Conservation (phyloP, 2,888 invertebrate species). For the Zootermopsis nevadensis region DNA sequence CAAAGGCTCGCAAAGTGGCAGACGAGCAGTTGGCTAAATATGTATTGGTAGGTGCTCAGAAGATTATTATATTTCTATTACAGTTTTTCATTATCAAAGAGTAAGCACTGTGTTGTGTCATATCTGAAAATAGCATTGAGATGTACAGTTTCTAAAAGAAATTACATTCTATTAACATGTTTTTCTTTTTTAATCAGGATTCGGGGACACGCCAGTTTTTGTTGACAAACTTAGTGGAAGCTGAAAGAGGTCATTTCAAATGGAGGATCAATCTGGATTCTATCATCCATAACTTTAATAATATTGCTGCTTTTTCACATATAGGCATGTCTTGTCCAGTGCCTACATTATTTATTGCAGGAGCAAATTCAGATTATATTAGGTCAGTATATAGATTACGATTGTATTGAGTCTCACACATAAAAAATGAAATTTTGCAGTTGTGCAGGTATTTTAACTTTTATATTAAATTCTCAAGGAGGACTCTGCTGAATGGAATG, state of each 20-base stretch:
- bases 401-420: neutral
- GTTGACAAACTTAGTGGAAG: constrained; percentile 84
- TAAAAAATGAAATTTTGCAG: too few species aligned
- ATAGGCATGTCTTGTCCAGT: constrained; percentile 63
- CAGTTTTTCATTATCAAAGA: neutral
- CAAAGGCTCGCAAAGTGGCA: constrained; percentile 75
- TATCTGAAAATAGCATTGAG: neutral
- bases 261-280: constrained; percentile 87
- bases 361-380: constrained; percentile 84
- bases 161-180: neutral
- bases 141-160: neutral
- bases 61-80: neutral
- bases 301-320: constrained; percentile 75
- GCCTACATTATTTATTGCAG: constrained; percentile 86
- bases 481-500: too few species aligned
- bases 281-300: constrained; percentile 74
- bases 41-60: constrained; percentile 59
- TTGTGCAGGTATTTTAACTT: too few species aligned
- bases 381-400: constrained; percentile 66
- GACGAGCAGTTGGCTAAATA: constrained; percentile 72
- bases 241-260: constrained; percentile 70
- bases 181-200: constrained; percentile 39
- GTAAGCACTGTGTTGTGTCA: too few species aligned
- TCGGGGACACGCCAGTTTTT: constrained; percentile 73
- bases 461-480: too few species aligned